phyloP scores from a whole-genome alignment of 2,797 vertebrate genomes.

The Euphonia xanthogaster region DNA sequence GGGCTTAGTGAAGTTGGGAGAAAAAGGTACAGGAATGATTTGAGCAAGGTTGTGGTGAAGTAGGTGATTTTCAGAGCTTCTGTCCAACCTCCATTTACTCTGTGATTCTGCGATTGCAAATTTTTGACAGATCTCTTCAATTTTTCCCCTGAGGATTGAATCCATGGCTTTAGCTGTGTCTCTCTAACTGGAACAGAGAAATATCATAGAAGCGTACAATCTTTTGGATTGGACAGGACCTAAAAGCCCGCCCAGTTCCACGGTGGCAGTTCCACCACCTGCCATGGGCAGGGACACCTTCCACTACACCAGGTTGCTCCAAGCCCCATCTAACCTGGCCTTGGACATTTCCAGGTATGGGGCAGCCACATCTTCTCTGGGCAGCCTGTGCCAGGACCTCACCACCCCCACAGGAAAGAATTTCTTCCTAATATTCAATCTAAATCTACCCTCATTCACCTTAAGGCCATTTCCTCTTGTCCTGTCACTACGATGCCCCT shows the following conservation, averaged over 20 bases:
- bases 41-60: not conserved
- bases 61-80: not conserved
- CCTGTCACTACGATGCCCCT: not conserved
- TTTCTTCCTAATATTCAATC: not conserved
- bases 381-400: accelerated
- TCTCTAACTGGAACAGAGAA: not conserved
- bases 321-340: accelerated
- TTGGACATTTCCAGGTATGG: not conserved
- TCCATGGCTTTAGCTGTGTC: not conserved
- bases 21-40: not conserved
- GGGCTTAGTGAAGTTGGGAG: not conserved
- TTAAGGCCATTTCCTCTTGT: not conserved
- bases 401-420: not conserved
- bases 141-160: not conserved
- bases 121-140: not conserved
- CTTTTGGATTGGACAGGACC: not conserved
- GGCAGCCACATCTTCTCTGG: not conserved
- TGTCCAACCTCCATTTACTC: not conserved
- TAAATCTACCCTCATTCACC: not conserved
- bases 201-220: not conserved
- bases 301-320: accelerated
- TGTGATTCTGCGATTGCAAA: not conserved
- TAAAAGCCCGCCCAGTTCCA: not conserved
- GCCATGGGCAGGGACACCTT: not conserved
- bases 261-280: not conserved